These are phyloP conservation scores for Crossocerus cetratus DNA, from an alignment of 2,888 invertebrate genomes.

Conservation along the genomic window DNA sequence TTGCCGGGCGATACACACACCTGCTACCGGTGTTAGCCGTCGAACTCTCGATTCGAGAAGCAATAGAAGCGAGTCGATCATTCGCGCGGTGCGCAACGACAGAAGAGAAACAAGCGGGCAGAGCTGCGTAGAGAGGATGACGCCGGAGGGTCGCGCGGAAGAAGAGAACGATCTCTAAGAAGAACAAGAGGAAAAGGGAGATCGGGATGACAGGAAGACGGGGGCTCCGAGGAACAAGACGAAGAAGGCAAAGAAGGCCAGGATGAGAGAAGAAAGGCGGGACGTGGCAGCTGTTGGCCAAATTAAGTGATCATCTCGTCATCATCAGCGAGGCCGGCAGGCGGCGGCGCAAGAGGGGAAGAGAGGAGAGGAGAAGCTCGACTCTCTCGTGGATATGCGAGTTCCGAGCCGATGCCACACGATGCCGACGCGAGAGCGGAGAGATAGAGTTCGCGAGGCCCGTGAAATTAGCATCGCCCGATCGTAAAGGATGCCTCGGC, in stretches of 20 bases:
- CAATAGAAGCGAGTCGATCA: no score
- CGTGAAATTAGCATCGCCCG: slow-evolving; percentile 76
- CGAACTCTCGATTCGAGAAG: no score
- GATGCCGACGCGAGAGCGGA: slow-evolving; percentile 52
- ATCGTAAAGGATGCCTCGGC: slow-evolving; percentile 69
- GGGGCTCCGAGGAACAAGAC: slow-evolving; percentile 19
- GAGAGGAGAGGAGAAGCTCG: slow-evolving; percentile 25
- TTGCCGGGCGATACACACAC: no score
- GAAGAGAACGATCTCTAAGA: no score
- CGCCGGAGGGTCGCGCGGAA: no score
- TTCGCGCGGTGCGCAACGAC: no score
- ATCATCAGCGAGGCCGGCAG: slow-evolving; percentile 75
- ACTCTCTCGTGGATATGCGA: slow-evolving; percentile 26
- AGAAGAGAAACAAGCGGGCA: no score
- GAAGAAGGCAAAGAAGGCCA: slow-evolving; percentile 44
- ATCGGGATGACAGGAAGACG: no score
- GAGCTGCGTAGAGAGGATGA: no score
- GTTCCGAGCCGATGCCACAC: slow-evolving; percentile 49
- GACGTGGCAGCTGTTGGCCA: slow-evolving; percentile 76
- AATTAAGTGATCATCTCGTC: slow-evolving; percentile 77
- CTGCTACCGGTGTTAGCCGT: no score
- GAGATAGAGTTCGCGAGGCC: slow-evolving; percentile 65
- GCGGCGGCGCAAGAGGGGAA: slow-evolving; percentile 49
- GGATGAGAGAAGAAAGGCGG: slow-evolving; percentile 14
- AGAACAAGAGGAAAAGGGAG: no score